These are phyloP conservation scores for Corythornis madagascariensis DNA, from an alignment of 2,113 vertebrate genomes.

Conservation along the genomic window DNA sequence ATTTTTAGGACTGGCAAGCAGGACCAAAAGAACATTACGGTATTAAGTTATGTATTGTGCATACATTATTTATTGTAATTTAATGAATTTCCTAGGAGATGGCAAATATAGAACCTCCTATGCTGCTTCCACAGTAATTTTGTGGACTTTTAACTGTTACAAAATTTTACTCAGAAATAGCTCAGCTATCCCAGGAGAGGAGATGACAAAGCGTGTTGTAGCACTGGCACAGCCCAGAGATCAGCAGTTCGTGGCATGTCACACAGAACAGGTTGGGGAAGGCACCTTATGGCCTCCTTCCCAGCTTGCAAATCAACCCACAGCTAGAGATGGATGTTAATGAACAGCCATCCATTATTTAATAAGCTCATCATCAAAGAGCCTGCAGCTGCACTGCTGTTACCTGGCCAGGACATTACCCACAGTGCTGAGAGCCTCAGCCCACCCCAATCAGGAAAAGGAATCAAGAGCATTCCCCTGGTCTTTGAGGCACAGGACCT, in stretches of 20 bases:
- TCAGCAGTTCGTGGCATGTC: not conserved
- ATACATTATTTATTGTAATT: slow-evolving; percentile 54
- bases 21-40: slow-evolving; percentile 3
- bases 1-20: slow-evolving; percentile 29
- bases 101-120: not conserved
- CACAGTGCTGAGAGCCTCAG: not conserved
- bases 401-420: not conserved
- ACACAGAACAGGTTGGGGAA: not conserved
- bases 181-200: not conserved
- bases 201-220: fast-evolving
- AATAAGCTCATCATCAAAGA: not conserved
- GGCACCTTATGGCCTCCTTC: not conserved
- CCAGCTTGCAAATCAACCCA: not conserved
- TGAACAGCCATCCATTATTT: slow-evolving; percentile 36
- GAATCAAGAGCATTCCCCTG: not conserved
- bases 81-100: slow-evolving; percentile 24
- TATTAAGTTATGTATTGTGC: slow-evolving; percentile 22
- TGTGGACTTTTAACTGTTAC: not conserved
- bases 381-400: not conserved
- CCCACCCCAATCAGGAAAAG: not conserved
- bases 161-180: not conserved
- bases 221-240: not conserved
- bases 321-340: not conserved
- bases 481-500: fast-evolving
- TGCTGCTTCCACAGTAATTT: not conserved